Evolutionary conservation across 2,797 vertebrate species (phyloP), one percentile per base, ranked within the genome.

Genomic region (Lepilemur septentrionalis): DNA sequence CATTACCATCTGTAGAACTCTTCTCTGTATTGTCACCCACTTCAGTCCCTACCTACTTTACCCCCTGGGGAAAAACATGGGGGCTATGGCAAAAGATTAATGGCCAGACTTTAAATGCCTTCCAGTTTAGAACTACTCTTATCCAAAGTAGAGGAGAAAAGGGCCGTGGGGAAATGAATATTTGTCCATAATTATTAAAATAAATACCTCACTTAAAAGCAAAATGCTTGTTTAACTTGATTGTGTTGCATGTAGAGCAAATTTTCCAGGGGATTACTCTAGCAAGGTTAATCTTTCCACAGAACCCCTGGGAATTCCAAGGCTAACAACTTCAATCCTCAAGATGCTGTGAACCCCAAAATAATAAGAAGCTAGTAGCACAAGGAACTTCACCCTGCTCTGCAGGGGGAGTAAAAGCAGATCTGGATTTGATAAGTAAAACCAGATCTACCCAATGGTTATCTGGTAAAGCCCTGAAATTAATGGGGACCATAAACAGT

Each of bases 341-440:
- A 96, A 93, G 95, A 89, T 97, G 94, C 94, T 97, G 22, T 82
- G 95, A 98, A 94, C 94, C 93, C 83, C 95, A 30, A 84, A 98
- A 96, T 96, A 95, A 97, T 93, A 98, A 98, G 97, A 98, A 98
- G 92, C 94, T 98, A 94, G 96, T 98, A 97, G 95, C 98, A 97
- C 94, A 96, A 96, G 97, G 96, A 97, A 97, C 92, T 97, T 98
- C 96, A 97, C 82, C 94, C 95, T 97, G 81, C 97, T 94, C 95
- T 96, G 97, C 96, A 97, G 95, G 94, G 84, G 98, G 96, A 99
- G 97, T 98, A 98, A 99, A 98, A 97, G 96, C 97, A 98, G 98
- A 98, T 98, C 98, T 98, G 98, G 98, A 97, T 90, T 98, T 98
- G 98, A 98, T 99, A 99, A 99, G 98, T 98, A 98, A 98, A 99